Evolutionary conservation across 92 coral and sea anemone genomes (phyloP), one percentile per base, ranked within the genome.

Genomic region (Epizoanthus scotinus): DNA sequence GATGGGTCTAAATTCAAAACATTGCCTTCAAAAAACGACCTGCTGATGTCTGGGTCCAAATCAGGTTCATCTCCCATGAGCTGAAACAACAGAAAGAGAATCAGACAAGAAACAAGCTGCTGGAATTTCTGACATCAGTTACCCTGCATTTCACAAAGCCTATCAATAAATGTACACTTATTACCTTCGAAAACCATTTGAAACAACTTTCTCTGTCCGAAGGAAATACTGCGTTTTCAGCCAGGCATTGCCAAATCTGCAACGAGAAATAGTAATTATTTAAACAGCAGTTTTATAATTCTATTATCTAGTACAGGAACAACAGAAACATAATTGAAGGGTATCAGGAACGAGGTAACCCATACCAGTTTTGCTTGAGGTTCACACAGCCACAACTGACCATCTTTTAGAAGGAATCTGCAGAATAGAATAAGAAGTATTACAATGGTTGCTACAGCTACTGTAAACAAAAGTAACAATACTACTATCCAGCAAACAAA

Each of bases 31-130:
- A 95, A 95, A 87, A 95, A 95, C 26, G 90, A 82, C 67, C 92
- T 82, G 80, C 99, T 93, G 70, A 95, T 95, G 75, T 95, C 99
- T 67, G 99, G 99, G 79, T 95, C 98, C 58, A 95, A 59, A 81
- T 95, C 99, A 52, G 94, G 99, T 63, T 95, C 99, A 85, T 95
- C 99, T 1, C 99, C 99, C 99, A 95, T 95, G 29, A 95, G 86
- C 98, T 95, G 40, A 14, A 78, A 58, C n/a, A 53, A 38, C 5
- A 47, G 71, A 6, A 36, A 36, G 49, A 27, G 20, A 59, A 6
- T 40, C 17, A 58, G 54, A 60, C 69, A 26, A 34, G 13, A 59
- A 60, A 77, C 52, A 57, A 10, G 14, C 53, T n/a, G 63, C 60
- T 47, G 36, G 19, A 59, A 0, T 19, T 71, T 38, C 58, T 71